These are phyloP conservation scores for Amyelois transitella DNA, from an alignment of 1,140 invertebrate genomes.

Conservation along the genomic window DNA sequence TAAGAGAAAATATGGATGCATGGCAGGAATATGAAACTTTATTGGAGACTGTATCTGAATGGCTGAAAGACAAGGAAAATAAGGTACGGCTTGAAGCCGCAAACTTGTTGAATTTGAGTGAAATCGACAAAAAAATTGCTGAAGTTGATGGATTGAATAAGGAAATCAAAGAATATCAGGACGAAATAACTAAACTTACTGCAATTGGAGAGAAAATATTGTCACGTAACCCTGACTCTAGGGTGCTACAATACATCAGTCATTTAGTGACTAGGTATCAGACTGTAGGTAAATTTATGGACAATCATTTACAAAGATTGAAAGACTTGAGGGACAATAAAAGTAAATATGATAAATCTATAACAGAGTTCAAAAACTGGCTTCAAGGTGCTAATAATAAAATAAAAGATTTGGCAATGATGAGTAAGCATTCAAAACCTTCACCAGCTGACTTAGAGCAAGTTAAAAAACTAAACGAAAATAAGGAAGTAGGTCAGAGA, in stretches of 20 bases:
- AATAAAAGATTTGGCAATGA: conserved; percentile 80
- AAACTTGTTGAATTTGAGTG: conserved; percentile 79
- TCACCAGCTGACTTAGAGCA: conserved; percentile 82
- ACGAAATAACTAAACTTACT: conserved; percentile 80
- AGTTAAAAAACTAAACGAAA: conserved; percentile 82
- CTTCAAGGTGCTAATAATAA: conserved; percentile 82
- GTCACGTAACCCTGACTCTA: conserved; percentile 85
- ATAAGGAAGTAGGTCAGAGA: conserved; percentile 85
- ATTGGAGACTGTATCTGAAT: conserved; percentile 84
- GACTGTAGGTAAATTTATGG: conserved; percentile 82
- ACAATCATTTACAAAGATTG: conserved; percentile 80
- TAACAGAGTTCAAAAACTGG: conserved; percentile 86
- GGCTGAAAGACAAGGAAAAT: conserved; percentile 92
- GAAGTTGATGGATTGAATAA: conserved; percentile 79
- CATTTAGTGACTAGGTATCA: conserved; percentile 86
- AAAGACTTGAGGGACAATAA: conserved; percentile 80
- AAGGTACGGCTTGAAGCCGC: conserved; percentile 84
- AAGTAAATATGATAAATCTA: conserved; percentile 79
- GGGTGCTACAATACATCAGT: conserved; percentile 85
- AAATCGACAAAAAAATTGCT: conserved; percentile 82
- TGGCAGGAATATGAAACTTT: conserved; percentile 88
- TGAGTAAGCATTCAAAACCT: conserved; percentile 79
- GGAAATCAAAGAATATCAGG: conserved; percentile 78
- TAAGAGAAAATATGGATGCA: conserved; percentile 83
- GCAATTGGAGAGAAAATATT: conserved; percentile 82